Evolutionary conservation across 2,797 vertebrate species (phyloP).

Genomic region (Pachyuromys duprasi): DNA sequence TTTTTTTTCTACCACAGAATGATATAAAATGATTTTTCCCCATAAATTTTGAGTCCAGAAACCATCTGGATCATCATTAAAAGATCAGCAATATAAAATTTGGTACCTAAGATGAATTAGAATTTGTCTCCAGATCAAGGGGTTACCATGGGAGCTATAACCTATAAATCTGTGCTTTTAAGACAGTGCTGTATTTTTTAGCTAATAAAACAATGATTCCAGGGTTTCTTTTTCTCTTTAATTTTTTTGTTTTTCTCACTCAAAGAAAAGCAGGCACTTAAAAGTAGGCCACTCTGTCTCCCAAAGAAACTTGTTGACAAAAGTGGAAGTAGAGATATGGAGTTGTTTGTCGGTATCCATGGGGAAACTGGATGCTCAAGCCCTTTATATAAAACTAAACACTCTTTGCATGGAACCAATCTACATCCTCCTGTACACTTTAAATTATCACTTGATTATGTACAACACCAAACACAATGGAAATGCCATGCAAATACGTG

Average conservation of each 20-base stretch:
- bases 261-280: constrained; percentile 45
- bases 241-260: constrained; percentile 53
- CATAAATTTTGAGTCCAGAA: constrained; percentile 36
- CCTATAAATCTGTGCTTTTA: neutral
- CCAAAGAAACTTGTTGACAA: constrained; percentile 43
- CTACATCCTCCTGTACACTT: neutral
- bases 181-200: constrained; percentile 47
- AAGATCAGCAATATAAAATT: constrained; percentile 45
- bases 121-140: neutral
- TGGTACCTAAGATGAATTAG: constrained; percentile 2
- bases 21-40: constrained; percentile 5
- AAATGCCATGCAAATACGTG: neutral
- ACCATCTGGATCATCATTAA: neutral
- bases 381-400: neutral
- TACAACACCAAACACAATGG: neutral
- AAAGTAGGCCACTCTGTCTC: constrained; percentile 51
- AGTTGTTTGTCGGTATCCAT: neutral
- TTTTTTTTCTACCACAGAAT: neutral
- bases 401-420: neutral
- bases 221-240: neutral
- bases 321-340: constrained; percentile 7
- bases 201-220: constrained; percentile 10
- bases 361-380: neutral
- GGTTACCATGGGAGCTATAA: constrained; percentile 25
- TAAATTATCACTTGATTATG: neutral